Conservation (phyloP, 1,140 invertebrate genomes). For the Drosophila micromelanica region DNA sequence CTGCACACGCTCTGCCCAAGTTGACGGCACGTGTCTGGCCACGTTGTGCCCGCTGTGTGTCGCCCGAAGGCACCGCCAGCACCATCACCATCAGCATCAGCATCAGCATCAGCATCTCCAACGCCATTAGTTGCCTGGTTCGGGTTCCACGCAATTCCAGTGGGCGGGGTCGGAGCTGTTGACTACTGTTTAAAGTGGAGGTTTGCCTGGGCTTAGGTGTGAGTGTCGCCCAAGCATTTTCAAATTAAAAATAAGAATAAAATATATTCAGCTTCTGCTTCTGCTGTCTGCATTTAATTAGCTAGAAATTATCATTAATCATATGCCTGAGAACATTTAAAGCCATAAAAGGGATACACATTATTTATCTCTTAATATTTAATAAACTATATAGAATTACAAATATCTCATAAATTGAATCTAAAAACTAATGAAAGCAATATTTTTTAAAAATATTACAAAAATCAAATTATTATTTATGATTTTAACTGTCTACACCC, state of each 20-base stretch:
- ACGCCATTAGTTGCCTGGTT: constrained; percentile 63
- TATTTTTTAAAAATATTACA: no score
- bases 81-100: constrained; percentile 26
- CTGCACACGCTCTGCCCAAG: constrained; percentile 73
- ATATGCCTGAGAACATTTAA: constrained; percentile 31
- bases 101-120: constrained; percentile 20
- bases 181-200: constrained; percentile 66
- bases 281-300: constrained; percentile 67
- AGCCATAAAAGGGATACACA: background rate
- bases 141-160: constrained; percentile 46
- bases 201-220: constrained; percentile 11
- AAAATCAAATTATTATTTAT: background rate
- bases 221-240: constrained; percentile 23
- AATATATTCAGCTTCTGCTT: constrained; percentile 26
- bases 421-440: no score
- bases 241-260: constrained; percentile 22
- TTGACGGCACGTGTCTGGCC: constrained; percentile 74
- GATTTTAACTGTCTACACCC: background rate
- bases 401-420: no score
- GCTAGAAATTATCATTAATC: constrained; percentile 64
- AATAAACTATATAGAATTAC: no score
- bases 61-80: constrained; percentile 42
- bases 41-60: constrained; percentile 65
- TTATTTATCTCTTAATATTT: background rate
- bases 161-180: constrained; percentile 18